Evolutionary conservation across 2,888 invertebrate genomes (phyloP), one percentile per base, ranked within the genome.

Genomic region (Ecdyonurus torrentis): DNA sequence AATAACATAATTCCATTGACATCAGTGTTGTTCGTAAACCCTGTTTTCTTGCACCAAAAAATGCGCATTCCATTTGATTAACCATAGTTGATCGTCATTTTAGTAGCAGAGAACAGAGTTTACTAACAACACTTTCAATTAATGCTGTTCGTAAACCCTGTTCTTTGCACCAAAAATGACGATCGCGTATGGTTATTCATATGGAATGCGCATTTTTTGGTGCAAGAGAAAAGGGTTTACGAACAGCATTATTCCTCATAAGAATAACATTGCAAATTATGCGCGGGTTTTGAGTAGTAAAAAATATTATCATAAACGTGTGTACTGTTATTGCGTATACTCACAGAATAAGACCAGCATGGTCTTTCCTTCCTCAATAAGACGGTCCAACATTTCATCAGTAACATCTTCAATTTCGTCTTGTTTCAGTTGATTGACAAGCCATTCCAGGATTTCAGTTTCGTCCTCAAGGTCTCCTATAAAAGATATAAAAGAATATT

Each of bases 391-490:
- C 91, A 93, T 93, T 77, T 93, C 92, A 75, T 93, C 92, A 60
- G 92, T 93, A 58, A 94, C 89, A 76, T 94, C 93, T 78, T 94
- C 93, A 69, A 94, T 94, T 78, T 93, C 93, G 74, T 94, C 93
- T 70, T 87, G 89, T 73, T 92, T 91, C 68, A 91, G 78, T 75
- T 93, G 93, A 66, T 85, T 84, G 65, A 91, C 81, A 50, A 93
- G 78, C 93, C 93, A 93, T 71, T 89, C 88, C 62, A 93, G 77
- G 68, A 92, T 89, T 73, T 90, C 87, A 70, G 91, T 90, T 76
- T 92, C 92, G 73, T 91, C 87, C 74, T 89, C 88, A 69, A 92
- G 80, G 74, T 92, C 90, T 69, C 89, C 85, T 83, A 68, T 24
- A 70, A 58, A 58, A 1, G 23, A 61, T 18, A 23, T 52, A 23